These are phyloP conservation scores for Schizaphis graminum DNA, from an alignment of 2,888 invertebrate genomes.

Conservation along the genomic window DNA sequence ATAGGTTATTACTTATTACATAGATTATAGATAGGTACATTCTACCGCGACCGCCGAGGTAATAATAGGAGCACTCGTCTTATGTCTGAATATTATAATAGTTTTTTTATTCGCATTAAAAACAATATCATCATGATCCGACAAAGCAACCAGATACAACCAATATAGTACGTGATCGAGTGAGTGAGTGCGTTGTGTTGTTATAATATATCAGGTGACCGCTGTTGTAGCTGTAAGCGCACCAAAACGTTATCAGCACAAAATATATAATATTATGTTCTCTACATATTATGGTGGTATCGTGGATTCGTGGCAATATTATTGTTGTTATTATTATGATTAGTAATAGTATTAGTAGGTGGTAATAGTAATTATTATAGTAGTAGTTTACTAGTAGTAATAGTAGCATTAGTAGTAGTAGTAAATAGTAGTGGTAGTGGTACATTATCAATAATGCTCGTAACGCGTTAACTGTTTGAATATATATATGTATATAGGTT, in stretches of 20 bases:
- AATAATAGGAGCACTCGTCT: not conserved
- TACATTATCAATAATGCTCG: not conserved
- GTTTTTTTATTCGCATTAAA: not conserved
- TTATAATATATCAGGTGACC: not conserved
- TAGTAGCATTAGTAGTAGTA: not conserved
- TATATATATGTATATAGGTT: not conserved
- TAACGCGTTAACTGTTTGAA: not conserved
- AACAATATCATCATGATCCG: not conserved
- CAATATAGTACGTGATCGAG: not conserved
- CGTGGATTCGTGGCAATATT: not conserved
- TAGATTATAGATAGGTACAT: not conserved
- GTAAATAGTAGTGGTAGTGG: not conserved
- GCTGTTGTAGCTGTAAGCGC: not conserved
- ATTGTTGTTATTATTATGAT: constrained; percentile 4
- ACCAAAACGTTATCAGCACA: not conserved
- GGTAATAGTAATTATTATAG: not conserved
- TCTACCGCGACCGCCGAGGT: not conserved
- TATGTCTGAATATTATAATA: not conserved
- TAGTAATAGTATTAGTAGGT: not conserved
- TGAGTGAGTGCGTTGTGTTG: not conserved
- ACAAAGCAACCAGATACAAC: not conserved
- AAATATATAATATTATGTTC: not conserved
- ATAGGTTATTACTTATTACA: too few species aligned
- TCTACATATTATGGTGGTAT: not conserved
- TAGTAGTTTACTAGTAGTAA: not conserved